Base-by-base conservation (phyloP, 2,797 vertebrate genomes). In the Crenichthys baileyi region DNA sequence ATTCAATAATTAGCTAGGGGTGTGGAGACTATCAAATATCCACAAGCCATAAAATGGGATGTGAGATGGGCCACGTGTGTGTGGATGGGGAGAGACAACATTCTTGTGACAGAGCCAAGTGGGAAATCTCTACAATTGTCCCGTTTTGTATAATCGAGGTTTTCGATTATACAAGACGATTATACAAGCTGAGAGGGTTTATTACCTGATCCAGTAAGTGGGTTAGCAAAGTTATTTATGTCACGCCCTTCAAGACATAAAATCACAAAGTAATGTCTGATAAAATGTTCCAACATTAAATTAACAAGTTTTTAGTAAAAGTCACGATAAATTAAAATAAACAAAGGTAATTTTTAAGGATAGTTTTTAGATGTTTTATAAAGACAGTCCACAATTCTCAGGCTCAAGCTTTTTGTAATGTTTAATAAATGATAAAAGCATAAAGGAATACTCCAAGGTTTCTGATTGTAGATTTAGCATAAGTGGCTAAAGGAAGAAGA, bases 1-100 rank as follows among this genome's bases (percentile, higher is more conserved):
- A 89, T 85, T 90, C 79, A 93, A 90, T 91, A 87, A 93, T 91
- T 94, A 93, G 89, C 84, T 41, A 53, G 39, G 80, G 82, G 84
- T 72, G 82, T 83, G 87, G 39, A 75, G 70, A 73, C 81, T 78
- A 88, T 88, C 78, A 86, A 78, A 87, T 88, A 87, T 58, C 29
- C 75, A 83, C 55, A 75, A 81, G 48, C 78, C 68, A 83, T 90
- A 90, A 90, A 90, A 87, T 18, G 24, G 83, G 86, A 91, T 76
- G 85, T 84, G 75, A 89, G 46, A 68, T 58, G 9, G 50, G 48
- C 58, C 4, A 2, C 36, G 4, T 67, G 50, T 86, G 83, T 67
- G 56, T 71, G 81, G 63, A 87, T 76, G 61, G 76, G 65, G 73
- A 85, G 68, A 83, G 74, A 85, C 74, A 80, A 89, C 86, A 89